Percentiles rank a stretch among this genome's conserved stretches.
phyloP scores from a whole-genome alignment of 2,888 invertebrate genomes.

The Beris chalybata region DNA sequence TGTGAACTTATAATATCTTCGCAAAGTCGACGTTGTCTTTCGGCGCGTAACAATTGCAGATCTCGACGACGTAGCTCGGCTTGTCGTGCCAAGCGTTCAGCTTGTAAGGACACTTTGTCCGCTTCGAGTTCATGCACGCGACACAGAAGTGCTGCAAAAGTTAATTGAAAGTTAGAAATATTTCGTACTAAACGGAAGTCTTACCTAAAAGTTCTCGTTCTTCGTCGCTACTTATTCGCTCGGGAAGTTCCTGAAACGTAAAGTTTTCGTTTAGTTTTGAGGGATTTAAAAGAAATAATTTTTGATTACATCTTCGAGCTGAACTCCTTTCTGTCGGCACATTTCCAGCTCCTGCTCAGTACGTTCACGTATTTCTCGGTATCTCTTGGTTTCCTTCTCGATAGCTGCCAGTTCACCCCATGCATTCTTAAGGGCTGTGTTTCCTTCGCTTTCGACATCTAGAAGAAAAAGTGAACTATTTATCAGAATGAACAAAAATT shows the following conservation, averaged over 20 bases:
- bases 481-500: no score
- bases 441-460: conserved; percentile 55
- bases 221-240: conserved; percentile 81
- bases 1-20: conserved; percentile 92
- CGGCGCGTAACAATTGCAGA: conserved; percentile 77
- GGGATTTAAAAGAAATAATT: conserved; percentile 9
- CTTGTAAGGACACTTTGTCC: conserved; percentile 89
- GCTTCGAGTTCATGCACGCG: conserved; percentile 93
- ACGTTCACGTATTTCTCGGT: conserved; percentile 72
- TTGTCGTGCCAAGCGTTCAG: conserved; percentile 80
- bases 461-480: neutral
- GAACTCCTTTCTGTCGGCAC: conserved; percentile 75
- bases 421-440: conserved; percentile 69
- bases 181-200: neutral
- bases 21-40: conserved; percentile 81
- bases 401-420: conserved; percentile 83
- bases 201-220: conserved; percentile 74
- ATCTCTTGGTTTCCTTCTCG: conserved; percentile 82
- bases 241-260: conserved; percentile 72
- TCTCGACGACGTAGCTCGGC: conserved; percentile 85
- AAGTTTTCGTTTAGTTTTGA: neutral
- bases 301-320: conserved; percentile 74
- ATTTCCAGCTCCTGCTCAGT: conserved; percentile 81
- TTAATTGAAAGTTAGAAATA: neutral
- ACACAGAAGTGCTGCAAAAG: conserved; percentile 73